These are phyloP conservation scores for Delphinapterus leucas DNA, from an alignment of 2,113 vertebrate genomes.

Conservation along the genomic window DNA sequence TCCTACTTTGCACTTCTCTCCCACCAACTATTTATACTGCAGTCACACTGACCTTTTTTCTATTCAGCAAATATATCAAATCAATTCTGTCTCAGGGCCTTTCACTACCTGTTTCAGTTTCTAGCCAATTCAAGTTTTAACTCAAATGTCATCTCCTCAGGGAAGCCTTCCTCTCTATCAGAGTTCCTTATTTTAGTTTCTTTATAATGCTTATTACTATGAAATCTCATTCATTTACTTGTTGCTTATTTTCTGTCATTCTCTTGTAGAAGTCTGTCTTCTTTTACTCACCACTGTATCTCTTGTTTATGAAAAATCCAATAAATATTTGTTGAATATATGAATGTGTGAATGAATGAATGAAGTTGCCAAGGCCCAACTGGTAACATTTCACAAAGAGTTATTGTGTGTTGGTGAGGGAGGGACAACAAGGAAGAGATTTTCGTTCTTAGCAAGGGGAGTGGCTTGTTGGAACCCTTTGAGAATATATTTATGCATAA, in stretches of 20 bases:
- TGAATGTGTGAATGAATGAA: neutral
- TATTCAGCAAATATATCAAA: neutral
- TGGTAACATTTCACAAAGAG: neutral
- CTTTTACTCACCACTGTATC: neutral
- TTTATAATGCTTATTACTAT: neutral
- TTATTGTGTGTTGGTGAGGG: neutral
- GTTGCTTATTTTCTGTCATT: neutral
- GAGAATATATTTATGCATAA: neutral
- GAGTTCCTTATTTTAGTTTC: neutral
- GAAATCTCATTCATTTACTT: neutral
- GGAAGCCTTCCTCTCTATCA: neutral
- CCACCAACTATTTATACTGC: neutral
- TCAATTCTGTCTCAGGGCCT: neutral
- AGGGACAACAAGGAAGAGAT: neutral
- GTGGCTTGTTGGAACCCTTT: neutral
- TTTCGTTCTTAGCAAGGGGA: constrained; percentile 4
- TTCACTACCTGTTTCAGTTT: neutral
- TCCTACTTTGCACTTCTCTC: neutral
- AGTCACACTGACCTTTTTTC: neutral
- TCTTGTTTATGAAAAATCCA: neutral
- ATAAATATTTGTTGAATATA: neutral
- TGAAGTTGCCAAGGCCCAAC: neutral
- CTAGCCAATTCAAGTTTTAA: neutral
- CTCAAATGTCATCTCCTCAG: neutral
- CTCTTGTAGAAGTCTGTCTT: neutral